A percentile compares a stretch with the other conserved stretches of the same genome.
Evolutionary conservation across 2,888 invertebrate genomes (phyloP).

Genomic region (Drosophila leonis): DNA sequence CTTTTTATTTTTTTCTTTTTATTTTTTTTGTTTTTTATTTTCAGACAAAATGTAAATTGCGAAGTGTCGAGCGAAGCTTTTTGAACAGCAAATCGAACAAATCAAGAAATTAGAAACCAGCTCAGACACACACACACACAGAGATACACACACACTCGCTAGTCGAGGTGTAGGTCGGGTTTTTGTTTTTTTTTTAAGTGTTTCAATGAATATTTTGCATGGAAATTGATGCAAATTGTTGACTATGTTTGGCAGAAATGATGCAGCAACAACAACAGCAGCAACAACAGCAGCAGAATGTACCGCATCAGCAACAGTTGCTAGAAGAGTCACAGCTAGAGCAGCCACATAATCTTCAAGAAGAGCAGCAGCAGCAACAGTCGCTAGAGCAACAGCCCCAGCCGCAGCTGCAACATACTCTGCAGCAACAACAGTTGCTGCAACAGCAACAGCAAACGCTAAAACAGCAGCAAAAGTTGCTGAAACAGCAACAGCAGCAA

Average conservation of each 20-base stretch:
- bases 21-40: constrained; percentile 30
- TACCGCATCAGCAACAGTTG: constrained; percentile 6
- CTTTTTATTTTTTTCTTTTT: constrained; percentile 7
- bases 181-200: constrained; percentile 1
- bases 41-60: constrained; percentile 62
- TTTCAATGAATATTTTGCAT: constrained; percentile 39
- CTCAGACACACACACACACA: constrained; percentile 9
- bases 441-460: background rate
- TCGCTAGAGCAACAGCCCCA: background rate
- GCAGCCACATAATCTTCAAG: background rate
- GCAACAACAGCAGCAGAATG: constrained; percentile 35
- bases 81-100: constrained; percentile 36
- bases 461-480: background rate
- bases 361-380: constrained; percentile 13
- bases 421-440: constrained; percentile 18
- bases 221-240: constrained; percentile 24
- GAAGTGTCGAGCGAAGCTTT: constrained; percentile 34
- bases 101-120: constrained; percentile 56
- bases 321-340: constrained; percentile 7
- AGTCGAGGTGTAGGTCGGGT: constrained; percentile 42
- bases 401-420: constrained; percentile 4
- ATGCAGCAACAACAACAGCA: constrained; percentile 48
- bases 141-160: background rate
- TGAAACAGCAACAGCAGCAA: background rate
- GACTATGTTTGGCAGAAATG: constrained; percentile 70